phyloP scores from a whole-genome alignment of 2,888 invertebrate genomes.

The Eledone cirrhosa region DNA sequence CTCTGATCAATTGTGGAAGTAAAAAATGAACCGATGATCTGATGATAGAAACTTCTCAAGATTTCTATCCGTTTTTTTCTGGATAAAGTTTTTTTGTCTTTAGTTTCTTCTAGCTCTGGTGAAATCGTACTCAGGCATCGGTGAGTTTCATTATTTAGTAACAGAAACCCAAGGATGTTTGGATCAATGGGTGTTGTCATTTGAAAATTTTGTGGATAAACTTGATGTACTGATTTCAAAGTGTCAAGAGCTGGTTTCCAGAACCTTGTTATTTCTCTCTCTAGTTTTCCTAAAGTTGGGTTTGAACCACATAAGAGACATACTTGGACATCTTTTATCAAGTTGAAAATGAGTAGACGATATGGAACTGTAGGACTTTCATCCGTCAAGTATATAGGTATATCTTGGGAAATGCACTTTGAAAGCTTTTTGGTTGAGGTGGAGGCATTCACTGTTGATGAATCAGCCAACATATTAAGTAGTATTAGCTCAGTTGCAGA shows the following conservation, averaged over 20 bases:
- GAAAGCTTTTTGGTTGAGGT: constrained; percentile 66
- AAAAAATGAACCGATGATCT: constrained; percentile 57
- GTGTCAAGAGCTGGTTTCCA: constrained; percentile 81
- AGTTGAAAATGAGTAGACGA: constrained; percentile 82
- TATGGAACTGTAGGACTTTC: constrained; percentile 91
- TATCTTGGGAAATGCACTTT: constrained; percentile 78
- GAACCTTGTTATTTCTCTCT: constrained; percentile 76
- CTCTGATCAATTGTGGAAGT: constrained; percentile 49
- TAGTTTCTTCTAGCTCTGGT: too few relatives aligned
- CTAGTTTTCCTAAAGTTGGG: constrained; percentile 80
- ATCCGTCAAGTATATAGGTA: constrained; percentile 86
- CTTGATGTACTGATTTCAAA: constrained; percentile 77
- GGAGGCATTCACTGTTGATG: not conserved
- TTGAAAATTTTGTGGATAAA: constrained; percentile 80
- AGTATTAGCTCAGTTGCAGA: constrained; percentile 82
- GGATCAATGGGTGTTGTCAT: constrained; percentile 76
- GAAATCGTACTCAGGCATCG: too few relatives aligned
- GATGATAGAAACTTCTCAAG: constrained; percentile 56
- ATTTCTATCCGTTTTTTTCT: constrained; percentile 39
- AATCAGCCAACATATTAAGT: constrained; percentile 67
- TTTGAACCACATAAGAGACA: constrained; percentile 87
- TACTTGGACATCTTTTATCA: constrained; percentile 81
- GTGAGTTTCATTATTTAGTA: too few relatives aligned
- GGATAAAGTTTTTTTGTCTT: too few relatives aligned
- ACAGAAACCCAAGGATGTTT: constrained; percentile 83